These are phyloP conservation scores for Oophaga pumilio DNA, from an alignment of 2,113 vertebrate species.

Conservation along the genomic window DNA sequence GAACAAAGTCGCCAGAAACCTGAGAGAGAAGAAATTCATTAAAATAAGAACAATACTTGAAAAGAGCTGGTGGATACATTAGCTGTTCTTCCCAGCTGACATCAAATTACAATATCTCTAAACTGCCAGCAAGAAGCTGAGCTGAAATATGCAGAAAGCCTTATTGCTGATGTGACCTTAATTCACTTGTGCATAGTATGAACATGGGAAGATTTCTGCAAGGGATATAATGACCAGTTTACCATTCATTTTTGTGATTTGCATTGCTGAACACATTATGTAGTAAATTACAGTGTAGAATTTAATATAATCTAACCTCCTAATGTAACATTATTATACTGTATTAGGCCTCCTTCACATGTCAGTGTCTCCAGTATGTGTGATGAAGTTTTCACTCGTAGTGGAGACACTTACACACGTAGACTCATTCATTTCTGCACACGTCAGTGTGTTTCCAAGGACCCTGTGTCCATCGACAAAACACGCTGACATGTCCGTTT, in stretches of 20 bases:
- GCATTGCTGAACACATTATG: too few species aligned
- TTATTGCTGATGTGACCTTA: background rate
- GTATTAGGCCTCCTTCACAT: too few species aligned
- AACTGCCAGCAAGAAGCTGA: background rate
- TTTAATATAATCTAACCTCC: too few species aligned
- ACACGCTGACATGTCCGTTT: too few species aligned
- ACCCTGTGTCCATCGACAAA: too few species aligned
- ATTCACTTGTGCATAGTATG: conserved; percentile 8
- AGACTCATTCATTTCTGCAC: too few species aligned
- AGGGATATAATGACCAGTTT: background rate
- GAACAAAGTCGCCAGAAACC: conserved; percentile 34
- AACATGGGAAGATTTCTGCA: background rate
- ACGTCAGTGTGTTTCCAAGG: too few species aligned
- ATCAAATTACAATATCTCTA: conserved; percentile 1
- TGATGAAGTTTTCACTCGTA: too few species aligned
- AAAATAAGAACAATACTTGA: conserved; percentile 49
- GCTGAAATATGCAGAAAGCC: background rate
- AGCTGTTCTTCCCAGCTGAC: conserved; percentile 29
- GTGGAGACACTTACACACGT: too few species aligned
- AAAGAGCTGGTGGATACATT: conserved; percentile 45
- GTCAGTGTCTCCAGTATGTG: too few species aligned
- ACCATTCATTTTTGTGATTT: background rate
- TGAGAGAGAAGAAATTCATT: conserved; percentile 51
- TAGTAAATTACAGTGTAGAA: too few species aligned
- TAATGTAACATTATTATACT: too few species aligned